phyloP scores from a whole-genome alignment of 2,888 invertebrate species.

The Hypomecis punctinalis region DNA sequence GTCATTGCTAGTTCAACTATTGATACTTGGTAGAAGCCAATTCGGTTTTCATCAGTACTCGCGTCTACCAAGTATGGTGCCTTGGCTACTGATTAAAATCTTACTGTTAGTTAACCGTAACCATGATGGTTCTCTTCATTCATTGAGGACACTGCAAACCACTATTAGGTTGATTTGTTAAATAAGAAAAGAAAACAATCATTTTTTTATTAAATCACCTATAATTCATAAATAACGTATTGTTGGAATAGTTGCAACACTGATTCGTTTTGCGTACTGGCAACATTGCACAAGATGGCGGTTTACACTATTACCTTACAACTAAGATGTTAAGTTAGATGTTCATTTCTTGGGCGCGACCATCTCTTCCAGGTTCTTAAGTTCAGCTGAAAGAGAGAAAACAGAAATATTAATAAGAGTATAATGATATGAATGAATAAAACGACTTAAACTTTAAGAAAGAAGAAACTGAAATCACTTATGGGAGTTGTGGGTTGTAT shows the following conservation, averaged over 20 bases:
- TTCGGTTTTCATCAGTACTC: too few species aligned
- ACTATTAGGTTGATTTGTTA: neutral
- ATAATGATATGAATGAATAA: too few species aligned
- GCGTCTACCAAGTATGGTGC: too few species aligned
- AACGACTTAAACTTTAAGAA: too few species aligned
- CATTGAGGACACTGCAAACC: too few species aligned
- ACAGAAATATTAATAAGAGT: slow-evolving; percentile 18
- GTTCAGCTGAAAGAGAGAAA: slow-evolving; percentile 75
- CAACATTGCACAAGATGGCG: slow-evolving; percentile 58
- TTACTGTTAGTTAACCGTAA: too few species aligned
- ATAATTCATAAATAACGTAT: slow-evolving; percentile 71
- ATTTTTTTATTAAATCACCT: slow-evolving; percentile 56
- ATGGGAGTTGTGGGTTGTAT: too few species aligned
- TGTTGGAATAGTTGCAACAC: slow-evolving; percentile 61
- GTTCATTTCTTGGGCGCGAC: slow-evolving; percentile 61
- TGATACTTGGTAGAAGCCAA: too few species aligned
- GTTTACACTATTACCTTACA: slow-evolving; percentile 64
- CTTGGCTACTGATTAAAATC: too few species aligned
- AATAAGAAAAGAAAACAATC: slow-evolving; percentile 10
- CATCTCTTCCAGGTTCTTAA: slow-evolving; percentile 75
- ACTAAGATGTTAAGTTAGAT: slow-evolving; percentile 46
- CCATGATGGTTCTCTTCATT: too few species aligned
- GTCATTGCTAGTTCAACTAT: too few species aligned
- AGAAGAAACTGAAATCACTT: too few species aligned
- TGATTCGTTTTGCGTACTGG: slow-evolving; percentile 42